Base-by-base conservation (phyloP, 2,888 invertebrate genomes). In the Acrobasis consociella region DNA sequence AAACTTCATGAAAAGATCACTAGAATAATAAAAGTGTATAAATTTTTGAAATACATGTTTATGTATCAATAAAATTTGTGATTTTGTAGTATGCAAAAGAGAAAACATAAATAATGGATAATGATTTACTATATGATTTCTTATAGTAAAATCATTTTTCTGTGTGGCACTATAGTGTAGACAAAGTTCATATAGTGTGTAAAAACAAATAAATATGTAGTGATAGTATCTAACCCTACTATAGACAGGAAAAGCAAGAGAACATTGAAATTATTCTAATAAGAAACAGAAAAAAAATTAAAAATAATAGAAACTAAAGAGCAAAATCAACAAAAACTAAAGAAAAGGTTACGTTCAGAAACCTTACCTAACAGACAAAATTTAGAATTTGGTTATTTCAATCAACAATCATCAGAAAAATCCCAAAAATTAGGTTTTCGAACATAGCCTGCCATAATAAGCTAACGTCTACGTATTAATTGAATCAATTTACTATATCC, bases 261-360 rank as follows among this genome's bases (percentile, higher is more conserved):
- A 15, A 62, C 49, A 62, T 13, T 49, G 42, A 62, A 37, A 58
- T 60, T 42, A 62, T 31, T 60, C 17, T 59, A 56, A 55, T 8
- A 51, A 56, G 56, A 58, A 46, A 59, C 65, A 55, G 49, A 58
- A 60, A 65, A 60, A 67, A 38, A 64, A n/a, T 64, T 67, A 62
- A 50, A 55, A 62, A 58, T 64, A 62, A 53, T 60, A 58, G 49
- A 65, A 56, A 55, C 46, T 55, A 55, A 38, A 56, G 62, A 65
- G 67, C 71, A 63, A 70, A 67, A 65, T 60, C 46, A 70, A 62
- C 62, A 71, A 67, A 71, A 67, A 65, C 68, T 72, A 75, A 71
- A 67, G 63, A 38, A 65, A 85, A 89, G 91, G 91, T 85, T 91
- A 91, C 89, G 91, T 91, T 91, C 91, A 91, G 89, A 91, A 91